phyloP scores from a whole-genome alignment of 1,140 invertebrate genomes.

The Pachyrhynchus sulphureomaculatus region DNA sequence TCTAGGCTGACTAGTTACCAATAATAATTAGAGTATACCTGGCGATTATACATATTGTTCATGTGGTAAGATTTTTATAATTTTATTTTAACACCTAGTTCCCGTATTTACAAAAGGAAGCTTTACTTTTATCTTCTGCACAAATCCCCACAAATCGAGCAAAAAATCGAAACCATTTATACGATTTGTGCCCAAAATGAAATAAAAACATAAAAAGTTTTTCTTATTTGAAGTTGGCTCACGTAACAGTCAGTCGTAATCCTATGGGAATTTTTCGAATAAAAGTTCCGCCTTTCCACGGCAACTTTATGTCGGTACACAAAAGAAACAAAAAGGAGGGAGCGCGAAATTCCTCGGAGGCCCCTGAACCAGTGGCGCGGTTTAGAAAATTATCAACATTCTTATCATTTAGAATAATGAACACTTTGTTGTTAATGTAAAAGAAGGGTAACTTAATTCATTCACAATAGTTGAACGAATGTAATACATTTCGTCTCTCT shows the following conservation, averaged over 20 bases:
- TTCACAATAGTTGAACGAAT: too few relatives aligned
- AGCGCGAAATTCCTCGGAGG: conserved; percentile 1
- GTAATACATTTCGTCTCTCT: too few relatives aligned
- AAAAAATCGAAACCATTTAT: conserved; percentile 27
- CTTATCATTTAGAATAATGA: too few relatives aligned
- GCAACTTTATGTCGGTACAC: conserved; percentile 22
- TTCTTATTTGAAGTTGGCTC: conserved; percentile 18
- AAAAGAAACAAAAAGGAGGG: conserved; percentile 29
- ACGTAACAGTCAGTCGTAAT: conserved; percentile 24
- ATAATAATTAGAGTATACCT: too few relatives aligned
- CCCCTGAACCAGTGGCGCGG: background rate
- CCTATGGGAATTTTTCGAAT: conserved; percentile 17
- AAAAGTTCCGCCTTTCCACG: conserved; percentile 18
- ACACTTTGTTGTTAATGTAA: too few relatives aligned
- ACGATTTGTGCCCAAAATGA: conserved; percentile 15
- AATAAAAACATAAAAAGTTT: conserved; percentile 15
- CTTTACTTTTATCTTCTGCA: background rate
- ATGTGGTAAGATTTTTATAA: too few relatives aligned
- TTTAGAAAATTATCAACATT: background rate
- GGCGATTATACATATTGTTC: too few relatives aligned
- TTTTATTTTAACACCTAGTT: too few relatives aligned
- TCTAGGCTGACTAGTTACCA: too few relatives aligned
- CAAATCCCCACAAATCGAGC: conserved; percentile 15
- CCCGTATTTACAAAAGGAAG: conserved; percentile 4
- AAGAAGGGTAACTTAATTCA: too few relatives aligned